phyloP scores from a whole-genome alignment of 2,888 invertebrate species.

The Matsumyia berberina region DNA sequence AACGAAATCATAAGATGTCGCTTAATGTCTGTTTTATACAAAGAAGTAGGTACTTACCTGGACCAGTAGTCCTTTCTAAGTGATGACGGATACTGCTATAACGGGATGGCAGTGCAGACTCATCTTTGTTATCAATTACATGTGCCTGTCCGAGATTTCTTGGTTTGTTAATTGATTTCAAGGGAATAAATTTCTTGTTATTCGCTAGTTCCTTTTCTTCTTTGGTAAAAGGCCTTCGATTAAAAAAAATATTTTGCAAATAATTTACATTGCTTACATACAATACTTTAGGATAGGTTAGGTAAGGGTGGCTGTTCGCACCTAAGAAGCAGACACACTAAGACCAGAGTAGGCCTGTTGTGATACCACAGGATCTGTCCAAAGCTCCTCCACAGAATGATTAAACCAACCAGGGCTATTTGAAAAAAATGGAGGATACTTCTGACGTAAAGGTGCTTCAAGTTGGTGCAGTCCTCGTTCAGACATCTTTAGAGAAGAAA shows the following conservation, averaged over 20 bases:
- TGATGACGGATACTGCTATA: conserved; percentile 88
- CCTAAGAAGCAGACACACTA: no score
- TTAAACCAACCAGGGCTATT: no score
- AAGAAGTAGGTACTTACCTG: conserved; percentile 85
- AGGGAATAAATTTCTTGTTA: conserved; percentile 91
- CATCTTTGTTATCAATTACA: conserved; percentile 85
- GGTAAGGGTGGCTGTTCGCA: no score
- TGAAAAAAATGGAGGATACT: no score
- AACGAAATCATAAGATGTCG: conserved; percentile 14
- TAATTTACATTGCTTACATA: no score
- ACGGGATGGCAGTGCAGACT: conserved; percentile 83
- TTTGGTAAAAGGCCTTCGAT: conserved; percentile 89
- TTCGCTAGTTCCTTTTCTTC: conserved; percentile 95
- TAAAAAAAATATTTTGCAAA: conserved; percentile 1
- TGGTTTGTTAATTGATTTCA: conserved; percentile 84
- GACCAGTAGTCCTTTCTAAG: conserved; percentile 89
- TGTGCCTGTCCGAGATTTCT: conserved; percentile 86
- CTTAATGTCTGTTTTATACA: not conserved
- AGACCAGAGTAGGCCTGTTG: no score
- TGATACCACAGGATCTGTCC: no score
- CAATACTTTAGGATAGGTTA: no score
- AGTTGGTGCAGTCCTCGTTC: no score
- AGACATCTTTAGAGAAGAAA: no score
- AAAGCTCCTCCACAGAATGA: no score
- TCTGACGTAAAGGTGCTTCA: no score